These are phyloP conservation scores for Ephydatia muelleri DNA, from an alignment of 37 sponge, comb jelly and placozoan species.

Conservation along the genomic window DNA sequence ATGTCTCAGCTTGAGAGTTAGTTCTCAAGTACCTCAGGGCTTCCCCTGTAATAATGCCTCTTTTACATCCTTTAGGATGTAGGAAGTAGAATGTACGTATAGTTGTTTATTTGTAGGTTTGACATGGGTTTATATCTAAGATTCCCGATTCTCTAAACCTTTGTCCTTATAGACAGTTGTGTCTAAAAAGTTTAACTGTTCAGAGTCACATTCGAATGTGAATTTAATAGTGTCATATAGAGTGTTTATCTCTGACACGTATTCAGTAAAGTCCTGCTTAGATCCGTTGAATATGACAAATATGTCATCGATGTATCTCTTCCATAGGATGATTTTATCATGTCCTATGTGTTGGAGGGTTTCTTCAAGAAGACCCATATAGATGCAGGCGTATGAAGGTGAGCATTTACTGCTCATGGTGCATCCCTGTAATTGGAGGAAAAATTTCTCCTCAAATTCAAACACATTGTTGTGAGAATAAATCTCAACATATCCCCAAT, in stretches of 20 bases:
- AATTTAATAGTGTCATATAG: constrained; percentile 14
- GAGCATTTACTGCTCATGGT: constrained; percentile 21
- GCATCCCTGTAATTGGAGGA: not conserved
- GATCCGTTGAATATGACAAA: too few species aligned
- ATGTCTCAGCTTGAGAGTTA: too few species aligned
- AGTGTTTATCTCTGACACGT: not conserved
- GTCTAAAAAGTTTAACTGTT: constrained; percentile 10
- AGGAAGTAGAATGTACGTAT: too few species aligned
- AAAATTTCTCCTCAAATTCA: constrained; percentile 10
- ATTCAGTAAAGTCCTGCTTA: not conserved
- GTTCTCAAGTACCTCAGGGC: too few species aligned
- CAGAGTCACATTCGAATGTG: constrained; percentile 1
- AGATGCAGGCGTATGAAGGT: constrained; percentile 5
- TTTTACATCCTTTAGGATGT: too few species aligned
- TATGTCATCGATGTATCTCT: too few species aligned
- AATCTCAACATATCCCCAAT: not conserved
- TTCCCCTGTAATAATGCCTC: too few species aligned
- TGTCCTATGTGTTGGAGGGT: not conserved
- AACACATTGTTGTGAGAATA: constrained; percentile 12
- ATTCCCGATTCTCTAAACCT: too few species aligned
- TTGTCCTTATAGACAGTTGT: constrained; percentile 11
- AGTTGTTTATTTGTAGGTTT: too few species aligned
- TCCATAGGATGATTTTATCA: not conserved
- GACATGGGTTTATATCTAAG: too few species aligned
- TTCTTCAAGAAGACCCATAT: constrained; percentile 5